Evolutionary conservation across 1,140 invertebrate genomes (phyloP), one percentile per base, ranked within the genome.

Genomic region (Drosophila pruinosa): DNA sequence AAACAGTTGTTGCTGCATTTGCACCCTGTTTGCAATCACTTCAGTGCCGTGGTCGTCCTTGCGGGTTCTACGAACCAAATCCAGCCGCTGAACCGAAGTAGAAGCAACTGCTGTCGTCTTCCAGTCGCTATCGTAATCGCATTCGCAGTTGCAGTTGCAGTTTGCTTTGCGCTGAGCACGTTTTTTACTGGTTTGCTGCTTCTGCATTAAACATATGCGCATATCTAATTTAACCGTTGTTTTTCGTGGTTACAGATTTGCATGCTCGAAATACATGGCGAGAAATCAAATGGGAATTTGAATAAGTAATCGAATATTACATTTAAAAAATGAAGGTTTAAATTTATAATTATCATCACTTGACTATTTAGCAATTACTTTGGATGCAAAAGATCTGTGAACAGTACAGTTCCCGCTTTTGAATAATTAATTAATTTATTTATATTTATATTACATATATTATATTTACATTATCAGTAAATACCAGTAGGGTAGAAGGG

Each of bases 141-240:
- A 36, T n/a, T 21, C 47, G 24, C 41, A 59, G 26, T 59, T 34
- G 19, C 53, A 58, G 7, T 57, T 68, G 58, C 67, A 57, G 53
- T 64, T 74, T 80, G 28, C 2, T 4, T 41, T 17, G 17, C 17
- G 15, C 8, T 38, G 34, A 36, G 39, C 36, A 38, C 38, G 19
- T 38, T 74, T 47, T 12, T 77, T 39, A 36, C 12, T 43, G n/a
- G n/a, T 22, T 31, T 43, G 8, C 8, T 24, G 57, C 31, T 31
- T 50, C 31, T 28, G 7, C 7, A 22, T 73, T 72, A 86, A 85
- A 85, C 81, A 86, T 85, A 85, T 85, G 81, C 77, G 77, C 81
- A 86, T 86, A 81, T 80, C 50, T 88, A 86, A 86, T 77, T 78
- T 63, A 57, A 61, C 21, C 86, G 81, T 86, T 88, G 74, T 88